Conservation (phyloP, 2,797 vertebrate species). For the Alauda arvensis region DNA sequence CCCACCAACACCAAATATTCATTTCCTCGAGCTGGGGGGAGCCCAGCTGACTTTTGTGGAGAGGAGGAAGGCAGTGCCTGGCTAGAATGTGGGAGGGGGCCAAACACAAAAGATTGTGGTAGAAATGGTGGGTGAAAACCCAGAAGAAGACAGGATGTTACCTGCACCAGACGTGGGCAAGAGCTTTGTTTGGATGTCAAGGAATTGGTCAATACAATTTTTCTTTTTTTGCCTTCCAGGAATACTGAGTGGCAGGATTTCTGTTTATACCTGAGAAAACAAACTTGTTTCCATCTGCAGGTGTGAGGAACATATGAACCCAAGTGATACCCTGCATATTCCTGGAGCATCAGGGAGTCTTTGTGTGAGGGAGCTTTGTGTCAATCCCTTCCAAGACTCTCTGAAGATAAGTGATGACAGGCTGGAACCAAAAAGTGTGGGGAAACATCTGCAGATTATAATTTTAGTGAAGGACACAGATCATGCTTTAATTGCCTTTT, state of each 20-base stretch:
- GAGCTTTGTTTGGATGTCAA: neutral
- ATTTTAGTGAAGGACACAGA: neutral
- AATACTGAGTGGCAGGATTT: neutral
- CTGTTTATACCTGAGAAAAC: fast-evolving
- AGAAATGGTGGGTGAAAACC: neutral
- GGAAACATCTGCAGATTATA: neutral
- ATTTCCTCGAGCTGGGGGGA: neutral
- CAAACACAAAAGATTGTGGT: neutral
- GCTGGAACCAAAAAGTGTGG: neutral
- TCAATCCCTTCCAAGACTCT: neutral
- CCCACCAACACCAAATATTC: neutral
- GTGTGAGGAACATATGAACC: neutral
- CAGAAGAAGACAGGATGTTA: neutral
- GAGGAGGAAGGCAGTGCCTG: neutral
- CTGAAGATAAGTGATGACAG: neutral
- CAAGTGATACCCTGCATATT: neutral
- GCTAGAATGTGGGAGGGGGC: neutral
- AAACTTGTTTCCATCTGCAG: neutral
- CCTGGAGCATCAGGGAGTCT: neutral
- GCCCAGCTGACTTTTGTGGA: neutral
- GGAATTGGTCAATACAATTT: neutral
- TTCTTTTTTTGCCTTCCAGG: neutral
- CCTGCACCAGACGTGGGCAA: neutral
- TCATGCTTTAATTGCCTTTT: neutral
- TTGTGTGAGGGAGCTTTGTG: neutral